Evolutionary conservation across 2,113 vertebrate genomes (phyloP).

Genomic region (Potamarius usumacintae): DNA sequence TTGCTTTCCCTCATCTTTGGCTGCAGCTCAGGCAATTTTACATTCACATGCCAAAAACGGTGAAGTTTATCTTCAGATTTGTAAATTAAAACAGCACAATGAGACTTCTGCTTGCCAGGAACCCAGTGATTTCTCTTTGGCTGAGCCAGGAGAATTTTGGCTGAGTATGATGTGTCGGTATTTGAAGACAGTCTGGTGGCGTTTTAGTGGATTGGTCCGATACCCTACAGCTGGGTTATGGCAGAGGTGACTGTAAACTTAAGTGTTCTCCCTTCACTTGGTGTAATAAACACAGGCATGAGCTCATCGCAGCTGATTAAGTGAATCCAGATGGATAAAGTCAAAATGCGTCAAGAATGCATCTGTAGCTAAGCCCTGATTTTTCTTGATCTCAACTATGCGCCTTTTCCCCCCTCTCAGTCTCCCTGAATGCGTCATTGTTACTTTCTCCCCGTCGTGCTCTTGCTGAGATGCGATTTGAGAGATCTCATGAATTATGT

Average conservation of each 20-base stretch:
- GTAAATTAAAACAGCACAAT: conserved; percentile 12
- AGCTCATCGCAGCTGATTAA: conserved; percentile 49
- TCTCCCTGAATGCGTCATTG: background rate
- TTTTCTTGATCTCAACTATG: conserved; percentile 35
- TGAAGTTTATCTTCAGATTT: conserved; percentile 21
- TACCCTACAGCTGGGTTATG: conserved; percentile 45
- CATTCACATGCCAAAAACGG: conserved; percentile 15
- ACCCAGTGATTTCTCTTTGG: background rate
- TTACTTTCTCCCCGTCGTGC: conserved; percentile 3
- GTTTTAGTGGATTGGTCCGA: conserved; percentile 41
- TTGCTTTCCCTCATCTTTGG: conserved; percentile 1
- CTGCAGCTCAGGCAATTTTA: background rate
- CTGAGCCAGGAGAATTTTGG: conserved; percentile 11
- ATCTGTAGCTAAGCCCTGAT: conserved; percentile 32
- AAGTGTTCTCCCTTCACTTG: conserved; percentile 45
- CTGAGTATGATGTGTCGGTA: conserved; percentile 12
- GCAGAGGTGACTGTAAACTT: conserved; percentile 53
- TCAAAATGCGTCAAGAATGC: conserved; percentile 37
- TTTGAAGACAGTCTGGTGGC: conserved; percentile 47
- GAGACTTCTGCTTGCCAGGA: background rate
- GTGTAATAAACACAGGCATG: conserved; percentile 41
- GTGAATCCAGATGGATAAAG: conserved; percentile 55
- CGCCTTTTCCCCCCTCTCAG: background rate
- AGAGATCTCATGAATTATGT: conserved; percentile 46
- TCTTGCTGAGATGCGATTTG: conserved; percentile 30